Conservation (phyloP, 2,113 vertebrate genomes). For the Rhodinocichla rosea region DNA sequence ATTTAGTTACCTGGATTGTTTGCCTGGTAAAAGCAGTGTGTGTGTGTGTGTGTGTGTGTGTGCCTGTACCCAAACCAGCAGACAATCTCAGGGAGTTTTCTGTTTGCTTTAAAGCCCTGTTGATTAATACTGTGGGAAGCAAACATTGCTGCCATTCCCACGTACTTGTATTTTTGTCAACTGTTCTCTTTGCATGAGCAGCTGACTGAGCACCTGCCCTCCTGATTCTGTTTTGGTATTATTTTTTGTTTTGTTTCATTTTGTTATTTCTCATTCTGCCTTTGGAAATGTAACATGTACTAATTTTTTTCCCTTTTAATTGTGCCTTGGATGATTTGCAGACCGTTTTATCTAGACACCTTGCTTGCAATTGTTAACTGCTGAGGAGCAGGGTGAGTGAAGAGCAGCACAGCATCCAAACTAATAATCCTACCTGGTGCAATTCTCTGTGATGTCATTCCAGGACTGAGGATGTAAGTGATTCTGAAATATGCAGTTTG, state of each 20-base stretch:
- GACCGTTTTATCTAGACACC: not conserved
- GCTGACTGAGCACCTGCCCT: not conserved
- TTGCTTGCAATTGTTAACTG: fast-evolving
- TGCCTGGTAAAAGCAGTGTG: not conserved
- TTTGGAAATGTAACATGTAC: not conserved
- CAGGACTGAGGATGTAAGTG: not conserved
- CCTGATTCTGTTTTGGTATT: not conserved
- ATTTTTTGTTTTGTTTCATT: not conserved
- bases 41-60: not conserved
- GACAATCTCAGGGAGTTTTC: not conserved
- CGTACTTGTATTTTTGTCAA: not conserved
- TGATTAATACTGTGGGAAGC: not conserved
- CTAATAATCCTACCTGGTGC: not conserved
- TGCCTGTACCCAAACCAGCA: not conserved
- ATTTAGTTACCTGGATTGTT: not conserved
- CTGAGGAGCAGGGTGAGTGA: not conserved
- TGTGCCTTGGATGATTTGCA: not conserved
- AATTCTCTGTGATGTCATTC: not conserved
- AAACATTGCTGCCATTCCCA: not conserved
- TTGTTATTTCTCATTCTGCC: not conserved
- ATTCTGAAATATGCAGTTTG: not conserved
- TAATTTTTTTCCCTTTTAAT: not conserved
- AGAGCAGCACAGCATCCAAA: not conserved
- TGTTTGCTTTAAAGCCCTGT: not conserved
- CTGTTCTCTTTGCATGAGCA: not conserved